Evolutionary conservation across 1,140 invertebrate species (phyloP).

Genomic region (Globodera ellingtonae): DNA sequence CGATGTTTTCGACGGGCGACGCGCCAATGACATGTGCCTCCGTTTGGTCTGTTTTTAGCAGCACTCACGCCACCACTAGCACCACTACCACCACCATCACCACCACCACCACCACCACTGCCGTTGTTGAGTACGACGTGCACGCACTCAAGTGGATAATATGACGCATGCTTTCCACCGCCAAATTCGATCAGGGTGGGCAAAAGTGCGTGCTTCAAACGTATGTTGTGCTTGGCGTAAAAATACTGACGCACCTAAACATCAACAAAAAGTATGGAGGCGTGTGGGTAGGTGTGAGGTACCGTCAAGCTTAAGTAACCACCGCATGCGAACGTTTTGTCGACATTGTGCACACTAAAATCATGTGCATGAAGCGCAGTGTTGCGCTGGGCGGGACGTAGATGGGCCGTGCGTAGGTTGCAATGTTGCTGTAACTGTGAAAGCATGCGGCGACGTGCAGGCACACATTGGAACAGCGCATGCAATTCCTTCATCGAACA

Average conservation of each 20-base stretch:
- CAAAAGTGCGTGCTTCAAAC: neutral
- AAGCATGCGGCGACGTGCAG: neutral
- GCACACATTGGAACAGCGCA: neutral
- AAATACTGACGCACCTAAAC: neutral
- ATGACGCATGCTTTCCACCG: neutral
- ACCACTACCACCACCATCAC: no score
- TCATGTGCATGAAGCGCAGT: neutral
- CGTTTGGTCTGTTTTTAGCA: no score
- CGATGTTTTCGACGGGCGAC: no score
- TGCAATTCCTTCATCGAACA: neutral
- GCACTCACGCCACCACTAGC: no score
- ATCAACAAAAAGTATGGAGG: neutral
- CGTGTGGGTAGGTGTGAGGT: no score
- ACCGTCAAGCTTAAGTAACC: conserved; percentile 3
- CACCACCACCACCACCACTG: no score
- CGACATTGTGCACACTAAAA: neutral
- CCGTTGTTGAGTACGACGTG: neutral
- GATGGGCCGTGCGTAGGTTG: neutral
- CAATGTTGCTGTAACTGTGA: neutral
- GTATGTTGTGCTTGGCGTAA: neutral
- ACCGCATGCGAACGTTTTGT: neutral
- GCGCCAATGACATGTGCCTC: no score
- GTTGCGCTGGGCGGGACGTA: neutral
- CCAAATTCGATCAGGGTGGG: neutral
- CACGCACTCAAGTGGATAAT: neutral